Evolutionary conservation across 2,113 vertebrate genomes (phyloP), one percentile per base, ranked within the genome.

Genomic region (Lamprologus sp.): DNA sequence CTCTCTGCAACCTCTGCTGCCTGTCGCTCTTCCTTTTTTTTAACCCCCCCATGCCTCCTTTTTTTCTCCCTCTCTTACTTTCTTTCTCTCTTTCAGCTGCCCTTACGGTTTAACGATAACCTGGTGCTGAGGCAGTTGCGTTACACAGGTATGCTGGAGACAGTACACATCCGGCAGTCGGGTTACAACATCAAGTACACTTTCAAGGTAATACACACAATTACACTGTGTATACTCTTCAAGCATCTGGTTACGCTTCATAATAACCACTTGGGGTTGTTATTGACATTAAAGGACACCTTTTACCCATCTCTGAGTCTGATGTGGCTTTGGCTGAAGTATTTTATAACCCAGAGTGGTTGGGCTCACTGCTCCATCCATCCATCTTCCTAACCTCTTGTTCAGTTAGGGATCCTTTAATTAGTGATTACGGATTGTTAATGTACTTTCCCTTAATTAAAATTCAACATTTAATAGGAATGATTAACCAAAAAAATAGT

Each of bases 81-180:
- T 51, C 60, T 75, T 21, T 56, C 35, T n/a, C 21, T 49, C 8
- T 28, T 55, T 53, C 87, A 99, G 98, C 96, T 99, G 85, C 98
- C 99, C 17, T 94, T 99, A 90, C 90, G 98, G 31, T 99, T 99
- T 94, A 97, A 4, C 1, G 98, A 99, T 88, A 93, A 93, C 87
- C 95, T 99, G 96, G 98, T 99, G 90, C 97, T 99, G 65, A 96
- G 98, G 95, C 99, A 99, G 95, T 97, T 99, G 90, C 97, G 98
- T 1, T 99, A 99, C 94, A 99, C 99, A 0, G 99, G 98, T 55
- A 99, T 99, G 99, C 95, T 99, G 96, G 98, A 99, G 96, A 99
- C 98, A 0, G 99, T 99, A 81, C 97, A 97, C 91, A 99, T 99
- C 88, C 97, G 98, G 79, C 99, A 98, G 73, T 99, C 99, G 0